Evolutionary conservation across 2,888 invertebrate species (phyloP), one percentile per base, ranked within the genome.

Genomic region (Julus scandinavius): DNA sequence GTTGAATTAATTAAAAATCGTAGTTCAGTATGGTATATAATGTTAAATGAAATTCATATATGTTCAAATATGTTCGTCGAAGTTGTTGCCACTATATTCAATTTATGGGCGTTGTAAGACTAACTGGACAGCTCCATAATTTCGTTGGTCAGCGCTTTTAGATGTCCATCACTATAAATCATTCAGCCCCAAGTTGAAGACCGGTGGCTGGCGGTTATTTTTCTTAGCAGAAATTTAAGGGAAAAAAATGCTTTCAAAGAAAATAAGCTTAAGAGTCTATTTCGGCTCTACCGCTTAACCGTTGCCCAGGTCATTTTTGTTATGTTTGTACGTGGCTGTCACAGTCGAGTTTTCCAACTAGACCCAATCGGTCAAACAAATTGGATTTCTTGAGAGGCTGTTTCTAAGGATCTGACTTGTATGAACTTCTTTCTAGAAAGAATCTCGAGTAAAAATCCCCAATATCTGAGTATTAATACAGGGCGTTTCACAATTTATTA

Each of bases 201-300:
- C 54, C 54, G 11, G 17, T 0, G 6, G 0, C 9, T 54, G 3
- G 11, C 54, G 17, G 63, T 63, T 63, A 63, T 63, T 63, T 63
- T 63, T 63, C 63, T 63, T 63, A 63, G 63, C 63, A 63, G n/a
- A n/a, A 63, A 63, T 63, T 63, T 63, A 63, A 63, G n/a, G n/a
- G 2, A 63, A 63, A 63, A 54, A 17, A 17, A 63, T n/a, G 58
- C 58, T 58, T 63, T 63, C 7, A 63, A 63, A 63, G 63, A 63
- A 63, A 63, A 63, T n/a, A 63, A 63, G 63, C 63, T 63, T 63
- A 63, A 63, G 63, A 63, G 3, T 63, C 63, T 15, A 63, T n/a
- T 1, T n/a, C 4, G n/a, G 7, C 63, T 17, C 63, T n/a, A 7
- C 63, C 54, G 54, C 6, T 54, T 54, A 17, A 54, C 54, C 13